These are phyloP conservation scores for Thera obeliscata DNA, from an alignment of 2,888 invertebrate species.

Conservation along the genomic window DNA sequence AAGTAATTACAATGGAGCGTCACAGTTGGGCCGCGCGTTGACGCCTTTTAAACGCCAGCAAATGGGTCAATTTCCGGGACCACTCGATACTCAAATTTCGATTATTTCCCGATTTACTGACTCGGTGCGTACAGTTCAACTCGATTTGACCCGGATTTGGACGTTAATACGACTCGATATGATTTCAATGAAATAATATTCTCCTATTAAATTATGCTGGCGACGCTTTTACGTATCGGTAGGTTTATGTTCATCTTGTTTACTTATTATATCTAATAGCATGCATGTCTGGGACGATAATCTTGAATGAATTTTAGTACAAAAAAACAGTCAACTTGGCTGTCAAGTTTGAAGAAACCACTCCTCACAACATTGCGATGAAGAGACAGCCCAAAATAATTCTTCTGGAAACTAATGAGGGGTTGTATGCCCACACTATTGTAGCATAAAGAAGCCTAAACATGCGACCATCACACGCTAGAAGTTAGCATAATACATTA, in stretches of 20 bases:
- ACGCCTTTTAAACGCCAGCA: conserved; percentile 66
- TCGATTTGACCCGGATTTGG: conserved; percentile 52
- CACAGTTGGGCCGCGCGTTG: conserved; percentile 32
- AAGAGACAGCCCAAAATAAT: too few species aligned
- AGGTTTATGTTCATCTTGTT: too few species aligned
- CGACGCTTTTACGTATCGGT: too few species aligned
- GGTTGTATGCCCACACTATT: neutral
- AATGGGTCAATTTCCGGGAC: conserved; percentile 74
- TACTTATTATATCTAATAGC: too few species aligned
- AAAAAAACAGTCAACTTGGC: too few species aligned
- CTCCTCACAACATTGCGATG: too few species aligned
- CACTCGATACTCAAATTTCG: conserved; percentile 64
- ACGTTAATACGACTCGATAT: conserved; percentile 1
- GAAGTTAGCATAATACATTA: conserved; percentile 9
- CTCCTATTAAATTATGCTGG: neutral
- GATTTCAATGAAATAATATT: neutral
- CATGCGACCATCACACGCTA: conserved; percentile 7
- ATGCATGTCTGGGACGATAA: too few species aligned
- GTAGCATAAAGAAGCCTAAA: conserved; percentile 11
- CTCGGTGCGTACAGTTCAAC: conserved; percentile 49
- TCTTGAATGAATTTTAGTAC: too few species aligned
- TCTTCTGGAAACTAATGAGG: neutral
- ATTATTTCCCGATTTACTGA: conserved; percentile 73
- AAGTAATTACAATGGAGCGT: conserved; percentile 26
- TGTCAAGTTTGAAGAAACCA: too few species aligned